Evolutionary conservation across 2,113 vertebrate genomes (phyloP), one percentile per base, ranked within the genome.

Genomic region (Taurulus bubalis): DNA sequence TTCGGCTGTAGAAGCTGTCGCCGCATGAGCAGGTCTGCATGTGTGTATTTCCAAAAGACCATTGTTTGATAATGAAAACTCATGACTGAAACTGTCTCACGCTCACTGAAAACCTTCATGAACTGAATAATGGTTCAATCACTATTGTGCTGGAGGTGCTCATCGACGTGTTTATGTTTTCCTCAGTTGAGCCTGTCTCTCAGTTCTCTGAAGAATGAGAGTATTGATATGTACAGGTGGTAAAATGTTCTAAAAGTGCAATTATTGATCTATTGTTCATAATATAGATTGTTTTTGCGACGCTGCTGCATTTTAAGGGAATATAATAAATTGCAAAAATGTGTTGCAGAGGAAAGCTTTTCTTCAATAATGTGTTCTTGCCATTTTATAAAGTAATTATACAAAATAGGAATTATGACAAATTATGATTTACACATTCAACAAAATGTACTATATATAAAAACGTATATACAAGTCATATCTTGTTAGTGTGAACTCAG

Each of bases 251-350:
- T 56, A 63, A 68, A 79, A 9, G 51, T 51, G 32, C 26, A 18
- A 59, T 34, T 36, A 73, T 65, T 28, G 30, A 84, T 40, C 72
- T 79, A 1, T 68, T 73, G 71, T 55, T 9, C 10, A n/a, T 77
- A 38, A 55, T 69, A 84, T 79, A 42, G 74, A 81, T 85, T 69
- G 58, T 2, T 20, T 47, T 49, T 62, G 59, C 68, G 56, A 70
- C 28, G 38, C 36, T 38, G n/a, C 36, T 24, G 14, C 47, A 53
- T 51, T 30, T 56, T 32, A 65, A 71, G 59, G 53, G 47, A 77
- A 47, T 26, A n/a, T 15, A 65, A 63, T 42, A 1, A 34, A 42
- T 65, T 45, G 26, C 15, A 45, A 12, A 30, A 22, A 67, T 20
- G 6, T 53, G 51, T 49, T 49, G 24, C 9, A 66, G 26, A 80